Percentiles rank a stretch among this genome's conserved stretches.
phyloP scores from a whole-genome alignment of 2,797 vertebrate genomes.

The Neomorphus geoffroyi region DNA sequence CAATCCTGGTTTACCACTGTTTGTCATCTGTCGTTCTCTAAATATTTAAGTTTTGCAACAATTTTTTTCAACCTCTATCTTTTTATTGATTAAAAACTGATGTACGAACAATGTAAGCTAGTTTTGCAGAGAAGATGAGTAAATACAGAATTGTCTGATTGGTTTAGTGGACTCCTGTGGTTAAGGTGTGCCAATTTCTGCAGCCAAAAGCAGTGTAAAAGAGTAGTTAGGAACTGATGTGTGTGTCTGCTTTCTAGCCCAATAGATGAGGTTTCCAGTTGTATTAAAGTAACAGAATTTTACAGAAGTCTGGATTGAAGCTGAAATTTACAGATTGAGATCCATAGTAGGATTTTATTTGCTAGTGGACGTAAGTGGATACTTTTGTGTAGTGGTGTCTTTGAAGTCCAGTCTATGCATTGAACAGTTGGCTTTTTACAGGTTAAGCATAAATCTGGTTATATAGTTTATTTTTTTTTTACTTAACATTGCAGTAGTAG shows the following conservation, averaged over 20 bases:
- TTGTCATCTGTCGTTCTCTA: not conserved
- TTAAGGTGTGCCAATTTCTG: slow-evolving; percentile 35
- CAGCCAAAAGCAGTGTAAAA: slow-evolving; percentile 8
- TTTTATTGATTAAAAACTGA: not conserved
- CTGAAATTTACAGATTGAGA: not conserved
- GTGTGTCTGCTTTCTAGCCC: not conserved
- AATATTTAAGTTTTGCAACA: not conserved
- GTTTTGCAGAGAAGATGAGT: slow-evolving; percentile 6
- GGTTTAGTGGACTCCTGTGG: slow-evolving; percentile 18
- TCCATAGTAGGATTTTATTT: not conserved
- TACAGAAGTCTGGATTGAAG: not conserved
- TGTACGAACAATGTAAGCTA: not conserved
- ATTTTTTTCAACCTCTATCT: not conserved
- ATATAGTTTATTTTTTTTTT: not conserved
- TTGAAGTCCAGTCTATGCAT: not conserved
- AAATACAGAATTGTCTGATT: slow-evolving; percentile 16
- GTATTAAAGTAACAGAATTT: not conserved
- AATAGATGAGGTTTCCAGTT: not conserved
- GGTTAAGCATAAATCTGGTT: not conserved
- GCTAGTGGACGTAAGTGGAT: not conserved
- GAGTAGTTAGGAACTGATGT: not conserved
- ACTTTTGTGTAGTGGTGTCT: not conserved
- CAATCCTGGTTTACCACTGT: not conserved
- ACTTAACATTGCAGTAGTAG: not conserved
- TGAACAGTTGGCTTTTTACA: not conserved